Evolutionary conservation across 1,140 invertebrate species (phyloP).

Genomic region (Pinna nobilis): DNA sequence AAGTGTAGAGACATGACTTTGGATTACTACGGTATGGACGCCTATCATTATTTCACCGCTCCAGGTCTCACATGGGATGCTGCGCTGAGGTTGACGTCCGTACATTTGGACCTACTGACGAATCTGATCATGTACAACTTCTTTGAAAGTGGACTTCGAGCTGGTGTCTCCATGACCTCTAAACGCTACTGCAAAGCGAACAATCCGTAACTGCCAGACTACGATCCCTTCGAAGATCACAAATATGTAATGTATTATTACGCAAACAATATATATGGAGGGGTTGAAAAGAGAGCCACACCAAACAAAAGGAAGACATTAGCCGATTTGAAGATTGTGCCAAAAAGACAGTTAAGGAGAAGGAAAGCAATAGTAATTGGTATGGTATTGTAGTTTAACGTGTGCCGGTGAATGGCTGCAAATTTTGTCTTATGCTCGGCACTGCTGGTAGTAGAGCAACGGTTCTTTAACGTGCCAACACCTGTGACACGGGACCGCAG

Average conservation of each 20-base stretch:
- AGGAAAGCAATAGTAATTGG: no score
- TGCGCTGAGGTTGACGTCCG: slow-evolving; percentile 1
- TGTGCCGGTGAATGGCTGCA: no score
- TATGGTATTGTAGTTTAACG: no score
- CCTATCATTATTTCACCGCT: slow-evolving; percentile 27
- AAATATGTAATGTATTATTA: slow-evolving; percentile 23
- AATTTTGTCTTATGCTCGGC: no score
- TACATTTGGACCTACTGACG: slow-evolving; percentile 13
- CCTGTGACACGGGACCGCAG: no score
- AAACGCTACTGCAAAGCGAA: slow-evolving; percentile 13
- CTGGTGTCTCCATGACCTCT: slow-evolving; percentile 17
- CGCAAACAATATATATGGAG: slow-evolving; percentile 23
- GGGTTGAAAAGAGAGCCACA: no score
- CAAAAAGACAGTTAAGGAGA: no score
- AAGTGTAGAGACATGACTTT: slow-evolving; percentile 13
- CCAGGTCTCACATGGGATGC: slow-evolving; percentile 54
- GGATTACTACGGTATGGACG: slow-evolving; percentile 24
- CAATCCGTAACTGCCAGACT: slow-evolving; percentile 7
- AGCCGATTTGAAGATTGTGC: no score
- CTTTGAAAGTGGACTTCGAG: slow-evolving; percentile 7
- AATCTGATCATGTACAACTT: slow-evolving; percentile 12
- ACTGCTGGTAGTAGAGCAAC: no score
- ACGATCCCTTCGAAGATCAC: not conserved
- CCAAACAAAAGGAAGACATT: no score
- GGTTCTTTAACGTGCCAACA: no score